Evolutionary conservation across 2,113 vertebrate genomes (phyloP).

Genomic region (Oncorhynchus masou): DNA sequence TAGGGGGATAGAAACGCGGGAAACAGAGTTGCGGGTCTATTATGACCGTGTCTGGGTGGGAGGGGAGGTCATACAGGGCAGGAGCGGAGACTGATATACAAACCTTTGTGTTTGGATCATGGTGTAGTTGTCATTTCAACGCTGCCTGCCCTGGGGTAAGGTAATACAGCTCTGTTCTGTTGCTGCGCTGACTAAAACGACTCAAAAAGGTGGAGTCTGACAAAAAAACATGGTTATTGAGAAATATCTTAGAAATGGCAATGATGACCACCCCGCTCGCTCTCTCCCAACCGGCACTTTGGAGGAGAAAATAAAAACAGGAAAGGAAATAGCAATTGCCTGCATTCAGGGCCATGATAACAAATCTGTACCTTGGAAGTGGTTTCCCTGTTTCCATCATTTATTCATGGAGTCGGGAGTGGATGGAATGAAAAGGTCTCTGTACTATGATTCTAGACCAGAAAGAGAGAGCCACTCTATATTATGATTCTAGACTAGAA

Average conservation of each 20-base stretch:
- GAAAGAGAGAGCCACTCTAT: too few species aligned
- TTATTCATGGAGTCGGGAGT: slow-evolving; percentile 65
- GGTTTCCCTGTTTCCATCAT: slow-evolving; percentile 57
- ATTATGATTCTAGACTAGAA: background rate
- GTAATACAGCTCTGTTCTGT: slow-evolving; percentile 41
- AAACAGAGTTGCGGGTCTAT: slow-evolving; percentile 48
- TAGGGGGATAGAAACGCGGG: slow-evolving; percentile 33
- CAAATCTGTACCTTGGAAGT: slow-evolving; percentile 45
- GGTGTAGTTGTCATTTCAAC: slow-evolving; percentile 38
- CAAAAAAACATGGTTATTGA: slow-evolving; percentile 47
- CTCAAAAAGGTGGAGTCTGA: background rate
- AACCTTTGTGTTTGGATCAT: slow-evolving; percentile 30
- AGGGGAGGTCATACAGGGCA: slow-evolving; percentile 13
- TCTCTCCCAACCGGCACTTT: background rate
- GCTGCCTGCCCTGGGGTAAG: slow-evolving; percentile 36
- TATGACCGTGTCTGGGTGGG: slow-evolving; percentile 35
- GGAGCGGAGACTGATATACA: slow-evolving; percentile 13
- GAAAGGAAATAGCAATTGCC: slow-evolving; percentile 20
- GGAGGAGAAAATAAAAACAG: slow-evolving; percentile 34
- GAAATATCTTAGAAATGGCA: slow-evolving; percentile 48
- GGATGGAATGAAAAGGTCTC: slow-evolving; percentile 12
- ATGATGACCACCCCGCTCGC: slow-evolving; percentile 46
- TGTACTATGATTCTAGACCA: background rate
- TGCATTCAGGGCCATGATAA: slow-evolving; percentile 18
- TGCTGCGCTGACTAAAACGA: slow-evolving; percentile 22